Conservation (phyloP, 2,888 invertebrate species). For the Pharmacophagus antenor region DNA sequence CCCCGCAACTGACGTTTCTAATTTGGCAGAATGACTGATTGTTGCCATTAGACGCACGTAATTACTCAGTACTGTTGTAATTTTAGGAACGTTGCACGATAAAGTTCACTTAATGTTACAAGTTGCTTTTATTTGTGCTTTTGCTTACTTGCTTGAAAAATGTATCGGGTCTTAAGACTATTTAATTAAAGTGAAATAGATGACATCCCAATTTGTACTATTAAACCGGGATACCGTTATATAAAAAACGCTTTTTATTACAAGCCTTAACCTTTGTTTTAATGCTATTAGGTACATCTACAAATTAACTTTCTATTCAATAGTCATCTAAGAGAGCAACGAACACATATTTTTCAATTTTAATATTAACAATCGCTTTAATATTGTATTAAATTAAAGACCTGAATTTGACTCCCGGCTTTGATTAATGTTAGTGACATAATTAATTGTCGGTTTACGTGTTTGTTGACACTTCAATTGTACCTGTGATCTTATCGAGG, state of each 20-base stretch:
- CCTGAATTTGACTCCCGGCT: not conserved
- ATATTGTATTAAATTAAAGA: not conserved
- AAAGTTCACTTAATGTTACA: not conserved
- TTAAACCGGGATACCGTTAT: too few species aligned
- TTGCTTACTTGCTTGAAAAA: too few species aligned
- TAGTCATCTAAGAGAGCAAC: too few species aligned
- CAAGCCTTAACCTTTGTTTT: too few species aligned
- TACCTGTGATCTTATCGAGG: not conserved
- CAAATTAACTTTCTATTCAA: too few species aligned
- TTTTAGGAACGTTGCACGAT: slow-evolving; percentile 5
- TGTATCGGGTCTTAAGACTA: too few species aligned
- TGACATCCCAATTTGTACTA: too few species aligned
- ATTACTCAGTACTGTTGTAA: slow-evolving; percentile 27
- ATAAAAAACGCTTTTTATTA: too few species aligned
- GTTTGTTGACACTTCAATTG: slow-evolving; percentile 3
- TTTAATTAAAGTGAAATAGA: too few species aligned
- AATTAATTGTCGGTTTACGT: not conserved
- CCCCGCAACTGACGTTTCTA: slow-evolving; percentile 48
- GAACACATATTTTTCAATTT: not conserved
- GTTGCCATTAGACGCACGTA: slow-evolving; percentile 45
- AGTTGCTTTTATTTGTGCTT: not conserved
- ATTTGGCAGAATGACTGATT: slow-evolving; percentile 63
- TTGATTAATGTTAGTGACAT: slow-evolving; percentile 2
- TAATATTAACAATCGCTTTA: not conserved
- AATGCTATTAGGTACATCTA: too few species aligned